Conservation (phyloP, 30 jellyfish, hydroid and myxozoan genomes). For the Aurelia aurita region DNA sequence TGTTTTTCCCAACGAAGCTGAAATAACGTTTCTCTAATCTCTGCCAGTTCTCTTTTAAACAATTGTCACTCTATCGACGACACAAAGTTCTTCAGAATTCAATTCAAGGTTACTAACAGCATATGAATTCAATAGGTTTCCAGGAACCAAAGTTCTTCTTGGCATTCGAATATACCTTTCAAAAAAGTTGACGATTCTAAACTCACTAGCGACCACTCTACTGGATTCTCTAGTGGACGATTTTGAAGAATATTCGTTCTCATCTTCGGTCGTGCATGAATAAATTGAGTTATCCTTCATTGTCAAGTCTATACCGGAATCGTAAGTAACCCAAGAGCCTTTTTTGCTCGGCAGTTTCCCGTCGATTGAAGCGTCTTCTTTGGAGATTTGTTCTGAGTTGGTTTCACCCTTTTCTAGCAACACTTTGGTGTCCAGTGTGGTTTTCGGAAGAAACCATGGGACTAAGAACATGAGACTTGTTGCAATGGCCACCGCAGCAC, state of each 20-base stretch:
- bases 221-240: slow-evolving; percentile 13
- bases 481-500: slow-evolving; percentile 60
- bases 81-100: slow-evolving; percentile 49
- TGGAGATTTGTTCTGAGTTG: background rate
- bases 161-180: slow-evolving; percentile 50
- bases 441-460: slow-evolving; percentile 71
- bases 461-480: slow-evolving; percentile 66
- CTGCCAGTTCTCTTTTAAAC: slow-evolving; percentile 18
- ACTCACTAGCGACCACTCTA: background rate
- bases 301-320: slow-evolving; percentile 68
- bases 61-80: slow-evolving; percentile 59
- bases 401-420: slow-evolving; percentile 2
- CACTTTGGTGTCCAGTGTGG: background rate
- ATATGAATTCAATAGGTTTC: slow-evolving; percentile 51
- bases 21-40: too few species aligned
- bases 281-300: slow-evolving; percentile 32
- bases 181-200: slow-evolving; percentile 16
- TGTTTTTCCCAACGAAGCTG: too few species aligned
- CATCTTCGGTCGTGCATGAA: slow-evolving; percentile 45
- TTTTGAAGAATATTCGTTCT: background rate
- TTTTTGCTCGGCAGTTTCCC: slow-evolving; percentile 44
- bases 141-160: slow-evolving; percentile 41
- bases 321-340: slow-evolving; percentile 57
- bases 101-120: slow-evolving; percentile 63
- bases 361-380: background rate